These are phyloP conservation scores for Lanius ludovicianus DNA, from an alignment of 2,113 vertebrate species.

Conservation along the genomic window DNA sequence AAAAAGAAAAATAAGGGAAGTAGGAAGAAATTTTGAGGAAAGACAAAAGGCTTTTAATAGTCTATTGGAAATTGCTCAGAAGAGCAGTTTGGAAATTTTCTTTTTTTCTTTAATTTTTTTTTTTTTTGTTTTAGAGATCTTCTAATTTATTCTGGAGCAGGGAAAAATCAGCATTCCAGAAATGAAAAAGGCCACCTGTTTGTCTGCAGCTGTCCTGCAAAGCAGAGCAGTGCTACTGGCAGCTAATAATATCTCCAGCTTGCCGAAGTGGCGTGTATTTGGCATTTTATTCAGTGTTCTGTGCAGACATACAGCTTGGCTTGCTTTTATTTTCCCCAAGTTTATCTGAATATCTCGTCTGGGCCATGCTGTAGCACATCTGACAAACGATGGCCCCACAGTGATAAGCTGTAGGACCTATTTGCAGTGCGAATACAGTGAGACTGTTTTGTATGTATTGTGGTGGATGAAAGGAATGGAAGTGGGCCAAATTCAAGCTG, in stretches of 20 bases:
- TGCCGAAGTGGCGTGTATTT: background rate
- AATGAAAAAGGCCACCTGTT: constrained; percentile 41
- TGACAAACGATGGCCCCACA: background rate
- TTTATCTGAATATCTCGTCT: constrained; percentile 55
- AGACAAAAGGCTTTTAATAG: background rate
- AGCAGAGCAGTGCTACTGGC: background rate
- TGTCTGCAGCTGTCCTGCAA: constrained; percentile 37
- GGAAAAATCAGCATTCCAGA: constrained; percentile 33
- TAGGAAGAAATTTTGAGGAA: background rate
- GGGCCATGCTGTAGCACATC: background rate
- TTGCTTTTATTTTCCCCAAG: constrained; percentile 47
- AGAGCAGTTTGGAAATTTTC: background rate
- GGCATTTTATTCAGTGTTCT: background rate
- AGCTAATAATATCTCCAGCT: constrained; percentile 26
- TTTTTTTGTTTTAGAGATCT: background rate
- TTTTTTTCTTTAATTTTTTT: background rate
- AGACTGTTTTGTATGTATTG: constrained; percentile 36
- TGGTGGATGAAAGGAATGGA: constrained; percentile 28
- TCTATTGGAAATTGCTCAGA: background rate
- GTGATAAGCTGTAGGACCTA: constrained; percentile 6
- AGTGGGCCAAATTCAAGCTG: constrained; percentile 31
- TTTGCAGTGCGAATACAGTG: background rate
- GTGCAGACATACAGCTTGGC: background rate
- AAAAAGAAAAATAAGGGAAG: background rate
- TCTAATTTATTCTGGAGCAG: background rate